These are phyloP conservation scores for Steinernema feltiae DNA, from an alignment of 1,140 invertebrate species.

Conservation along the genomic window DNA sequence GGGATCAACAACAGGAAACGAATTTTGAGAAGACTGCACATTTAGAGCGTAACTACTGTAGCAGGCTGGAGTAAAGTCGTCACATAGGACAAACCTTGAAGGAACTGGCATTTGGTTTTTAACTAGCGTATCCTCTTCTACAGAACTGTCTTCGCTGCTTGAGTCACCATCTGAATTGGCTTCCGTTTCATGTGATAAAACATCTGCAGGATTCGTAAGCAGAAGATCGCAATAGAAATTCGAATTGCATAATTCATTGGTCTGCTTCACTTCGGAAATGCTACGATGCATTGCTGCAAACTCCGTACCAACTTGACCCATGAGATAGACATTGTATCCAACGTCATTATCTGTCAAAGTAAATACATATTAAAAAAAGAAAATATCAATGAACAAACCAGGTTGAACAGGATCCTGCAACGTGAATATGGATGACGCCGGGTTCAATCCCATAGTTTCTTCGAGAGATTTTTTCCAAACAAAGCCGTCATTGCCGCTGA, in stretches of 20 bases:
- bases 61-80: background rate
- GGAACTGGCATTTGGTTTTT: background rate
- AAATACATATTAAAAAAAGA: background rate
- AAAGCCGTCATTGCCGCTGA: background rate
- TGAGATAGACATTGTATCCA: background rate
- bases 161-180: background rate
- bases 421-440: background rate
- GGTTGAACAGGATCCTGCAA: background rate
- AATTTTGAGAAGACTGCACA: background rate
- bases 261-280: background rate
- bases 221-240: background rate
- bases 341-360: slow-evolving; percentile 1
- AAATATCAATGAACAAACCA: background rate
- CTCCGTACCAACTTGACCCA: background rate
- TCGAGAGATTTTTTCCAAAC: background rate
- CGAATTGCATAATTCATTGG: background rate
- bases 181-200: background rate
- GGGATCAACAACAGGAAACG: background rate
- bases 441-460: background rate
- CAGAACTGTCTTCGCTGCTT: background rate
- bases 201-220: background rate
- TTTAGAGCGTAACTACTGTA: background rate
- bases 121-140: background rate
- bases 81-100: background rate
- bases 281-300: background rate